Evolutionary conservation across 2,888 invertebrate species (phyloP).

Genomic region (Xanthostigma xanthostigma): DNA sequence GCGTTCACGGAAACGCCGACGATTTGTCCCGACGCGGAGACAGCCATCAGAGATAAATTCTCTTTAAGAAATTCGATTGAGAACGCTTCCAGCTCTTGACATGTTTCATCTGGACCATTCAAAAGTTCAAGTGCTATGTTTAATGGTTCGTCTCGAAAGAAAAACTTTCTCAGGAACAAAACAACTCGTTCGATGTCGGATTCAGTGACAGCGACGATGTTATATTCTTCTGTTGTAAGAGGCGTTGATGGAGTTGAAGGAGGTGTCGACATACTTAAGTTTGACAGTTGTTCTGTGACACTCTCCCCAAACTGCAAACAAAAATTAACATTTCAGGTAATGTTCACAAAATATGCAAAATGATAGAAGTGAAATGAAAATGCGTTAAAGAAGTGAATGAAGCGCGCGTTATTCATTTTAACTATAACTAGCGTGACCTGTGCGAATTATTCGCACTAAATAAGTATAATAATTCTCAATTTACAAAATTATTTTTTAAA

Average conservation of each 20-base stretch:
- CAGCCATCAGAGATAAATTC: slow-evolving; percentile 46
- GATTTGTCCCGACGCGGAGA: slow-evolving; percentile 39
- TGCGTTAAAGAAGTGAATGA: too few relatives aligned
- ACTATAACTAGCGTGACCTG: too few relatives aligned
- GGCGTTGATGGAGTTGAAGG: slow-evolving; percentile 7
- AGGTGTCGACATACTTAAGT: slow-evolving; percentile 8
- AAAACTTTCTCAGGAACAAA: slow-evolving; percentile 39
- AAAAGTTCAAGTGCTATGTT: slow-evolving; percentile 45
- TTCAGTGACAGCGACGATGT: slow-evolving; percentile 28
- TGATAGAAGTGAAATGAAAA: too few relatives aligned
- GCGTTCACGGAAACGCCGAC: slow-evolving; percentile 27
- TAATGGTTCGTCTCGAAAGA: slow-evolving; percentile 58
- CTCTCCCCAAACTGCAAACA: slow-evolving; percentile 5
- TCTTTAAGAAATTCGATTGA: slow-evolving; percentile 38
- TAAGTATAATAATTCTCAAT: too few relatives aligned
- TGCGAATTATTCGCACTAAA: too few relatives aligned
- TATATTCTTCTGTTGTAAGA: slow-evolving; percentile 22
- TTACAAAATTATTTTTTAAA: too few relatives aligned
- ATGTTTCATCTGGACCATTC: slow-evolving; percentile 41
- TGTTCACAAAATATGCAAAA: too few relatives aligned
- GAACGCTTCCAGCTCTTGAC: slow-evolving; percentile 47
- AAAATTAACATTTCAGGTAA: neutral
- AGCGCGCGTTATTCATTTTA: too few relatives aligned
- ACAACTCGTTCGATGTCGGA: slow-evolving; percentile 34
- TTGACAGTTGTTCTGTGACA: slow-evolving; percentile 3